These are phyloP conservation scores for Drosophila macrospina DNA, from an alignment of 2,888 invertebrate genomes.

Conservation along the genomic window DNA sequence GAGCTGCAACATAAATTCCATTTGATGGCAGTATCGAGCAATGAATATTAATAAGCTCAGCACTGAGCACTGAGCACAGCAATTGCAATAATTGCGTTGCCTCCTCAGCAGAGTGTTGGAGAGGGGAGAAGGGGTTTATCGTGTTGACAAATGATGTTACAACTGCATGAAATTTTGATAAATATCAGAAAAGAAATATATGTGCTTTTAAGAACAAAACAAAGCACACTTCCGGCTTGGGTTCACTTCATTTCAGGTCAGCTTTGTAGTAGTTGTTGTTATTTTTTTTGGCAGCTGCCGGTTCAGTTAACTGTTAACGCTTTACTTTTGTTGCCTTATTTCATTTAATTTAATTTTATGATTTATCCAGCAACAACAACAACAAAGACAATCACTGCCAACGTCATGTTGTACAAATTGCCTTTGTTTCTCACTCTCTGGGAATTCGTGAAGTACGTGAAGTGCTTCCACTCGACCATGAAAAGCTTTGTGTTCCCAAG, in stretches of 20 bases:
- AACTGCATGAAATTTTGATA: slow-evolving; percentile 62
- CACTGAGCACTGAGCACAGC: slow-evolving; percentile 64
- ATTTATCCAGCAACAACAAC: slow-evolving; percentile 47
- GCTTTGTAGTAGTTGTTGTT: slow-evolving; percentile 8
- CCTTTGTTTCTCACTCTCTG: slow-evolving; percentile 60
- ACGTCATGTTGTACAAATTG: slow-evolving; percentile 67
- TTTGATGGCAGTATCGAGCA: slow-evolving; percentile 56
- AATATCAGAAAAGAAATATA: slow-evolving; percentile 31
- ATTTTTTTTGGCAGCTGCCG: slow-evolving; percentile 42
- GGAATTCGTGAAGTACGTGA: slow-evolving; percentile 21
- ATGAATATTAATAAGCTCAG: slow-evolving; percentile 76
- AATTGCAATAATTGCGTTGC: slow-evolving; percentile 59
- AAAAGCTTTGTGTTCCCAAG: slow-evolving; percentile 29
- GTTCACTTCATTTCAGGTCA: slow-evolving; percentile 58
- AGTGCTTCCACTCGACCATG: slow-evolving; percentile 66
- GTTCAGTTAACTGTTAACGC: slow-evolving; percentile 71
- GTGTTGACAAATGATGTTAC: slow-evolving; percentile 69
- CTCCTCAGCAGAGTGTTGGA: background rate
- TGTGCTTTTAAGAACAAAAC: slow-evolving; percentile 25
- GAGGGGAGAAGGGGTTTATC: background rate
- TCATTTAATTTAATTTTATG: slow-evolving; percentile 42
- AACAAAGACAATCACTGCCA: slow-evolving; percentile 30
- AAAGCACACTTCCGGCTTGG: slow-evolving; percentile 43
- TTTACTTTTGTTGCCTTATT: slow-evolving; percentile 35
- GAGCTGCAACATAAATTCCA: slow-evolving; percentile 59